A percentile compares a stretch with the other conserved stretches of the same genome.
phyloP scores from a whole-genome alignment of 2,113 vertebrate species.

The Campylomormyrus tamandua region DNA sequence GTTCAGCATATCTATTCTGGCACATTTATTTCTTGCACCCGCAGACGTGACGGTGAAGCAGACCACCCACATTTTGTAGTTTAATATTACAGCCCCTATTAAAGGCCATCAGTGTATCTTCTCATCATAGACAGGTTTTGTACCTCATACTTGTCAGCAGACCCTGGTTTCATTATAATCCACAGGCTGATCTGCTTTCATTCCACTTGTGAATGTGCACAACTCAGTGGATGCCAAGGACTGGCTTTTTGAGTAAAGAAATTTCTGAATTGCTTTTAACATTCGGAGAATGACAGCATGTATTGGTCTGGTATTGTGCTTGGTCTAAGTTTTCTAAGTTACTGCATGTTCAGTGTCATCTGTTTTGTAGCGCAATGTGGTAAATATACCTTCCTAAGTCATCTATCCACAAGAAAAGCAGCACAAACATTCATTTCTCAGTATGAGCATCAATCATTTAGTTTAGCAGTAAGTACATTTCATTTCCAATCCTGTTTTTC shows the following conservation, averaged over 20 bases:
- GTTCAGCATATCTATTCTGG: background rate
- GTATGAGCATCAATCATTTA: background rate
- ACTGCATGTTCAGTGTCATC: background rate
- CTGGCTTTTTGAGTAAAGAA: background rate
- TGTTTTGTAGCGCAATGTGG: background rate
- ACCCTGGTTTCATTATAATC: background rate
- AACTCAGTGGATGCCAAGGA: background rate
- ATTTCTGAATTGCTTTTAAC: background rate
- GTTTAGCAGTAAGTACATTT: background rate
- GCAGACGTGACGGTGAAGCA: background rate
- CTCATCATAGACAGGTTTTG: background rate
- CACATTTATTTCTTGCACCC: background rate
- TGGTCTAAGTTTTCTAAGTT: background rate
- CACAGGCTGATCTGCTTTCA: background rate
- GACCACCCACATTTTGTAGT: background rate
- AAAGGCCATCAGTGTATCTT: background rate
- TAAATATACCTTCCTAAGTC: background rate
- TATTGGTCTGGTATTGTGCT: too few relatives aligned
- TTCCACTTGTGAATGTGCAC: background rate
- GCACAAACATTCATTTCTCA: background rate
- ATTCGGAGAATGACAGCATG: background rate
- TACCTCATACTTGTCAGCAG: background rate
- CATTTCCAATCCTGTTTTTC: background rate
- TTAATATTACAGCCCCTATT: background rate
- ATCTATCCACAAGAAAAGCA: background rate